Conservation (phyloP, 2,797 vertebrate species). For the Halcyon badia region DNA sequence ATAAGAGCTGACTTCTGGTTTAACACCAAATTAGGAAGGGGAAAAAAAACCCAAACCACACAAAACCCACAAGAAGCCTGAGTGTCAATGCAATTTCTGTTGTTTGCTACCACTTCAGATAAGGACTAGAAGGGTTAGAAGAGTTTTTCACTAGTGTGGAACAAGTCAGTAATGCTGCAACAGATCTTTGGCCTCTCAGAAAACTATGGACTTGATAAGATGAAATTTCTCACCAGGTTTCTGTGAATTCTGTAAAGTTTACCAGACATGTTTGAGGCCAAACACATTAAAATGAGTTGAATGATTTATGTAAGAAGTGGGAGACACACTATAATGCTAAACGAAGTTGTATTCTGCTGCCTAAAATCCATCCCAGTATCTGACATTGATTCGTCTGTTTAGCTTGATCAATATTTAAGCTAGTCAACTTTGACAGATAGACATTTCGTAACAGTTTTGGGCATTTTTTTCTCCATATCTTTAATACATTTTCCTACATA, state of each 20-base stretch:
- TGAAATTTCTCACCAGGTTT: not conserved
- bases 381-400: not conserved
- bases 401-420: slow-evolving; percentile 23
- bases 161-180: not conserved
- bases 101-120: not conserved
- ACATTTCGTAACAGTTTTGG: not conserved
- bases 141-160: not conserved
- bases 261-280: not conserved
- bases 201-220: not conserved
- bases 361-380: not conserved
- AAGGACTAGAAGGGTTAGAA: not conserved
- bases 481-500: not conserved
- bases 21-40: not conserved
- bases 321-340: not conserved
- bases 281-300: not conserved
- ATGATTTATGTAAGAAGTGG: not conserved
- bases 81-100: not conserved
- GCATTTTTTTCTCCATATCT: not conserved
- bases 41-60: too few species aligned
- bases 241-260: not conserved
- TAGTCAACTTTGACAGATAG: not conserved
- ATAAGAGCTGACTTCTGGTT: not conserved
- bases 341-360: not conserved
- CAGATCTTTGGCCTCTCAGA: not conserved
- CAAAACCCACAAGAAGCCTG: not conserved